These are phyloP conservation scores for Sericinus montela DNA, from an alignment of 2,888 invertebrate species.

Conservation along the genomic window DNA sequence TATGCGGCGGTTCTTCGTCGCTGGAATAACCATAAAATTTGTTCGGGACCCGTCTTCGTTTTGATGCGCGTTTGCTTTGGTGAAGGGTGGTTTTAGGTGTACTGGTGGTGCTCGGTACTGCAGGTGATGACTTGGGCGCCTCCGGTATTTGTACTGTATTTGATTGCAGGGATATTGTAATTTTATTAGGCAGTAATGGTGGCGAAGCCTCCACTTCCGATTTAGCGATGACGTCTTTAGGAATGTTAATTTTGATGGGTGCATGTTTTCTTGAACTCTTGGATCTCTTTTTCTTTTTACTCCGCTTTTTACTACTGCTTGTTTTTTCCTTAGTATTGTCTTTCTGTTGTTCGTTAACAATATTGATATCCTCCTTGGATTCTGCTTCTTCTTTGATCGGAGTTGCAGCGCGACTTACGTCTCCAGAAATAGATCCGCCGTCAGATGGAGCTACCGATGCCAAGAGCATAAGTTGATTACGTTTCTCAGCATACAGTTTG, in stretches of 20 bases:
- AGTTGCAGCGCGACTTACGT: slow-evolving; percentile 82
- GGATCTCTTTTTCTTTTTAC: slow-evolving; percentile 81
- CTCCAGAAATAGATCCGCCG: slow-evolving; percentile 78
- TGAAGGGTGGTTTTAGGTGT: slow-evolving; percentile 40
- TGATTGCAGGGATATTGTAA: slow-evolving; percentile 72
- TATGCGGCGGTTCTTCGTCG: slow-evolving; percentile 84
- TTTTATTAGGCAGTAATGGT: slow-evolving; percentile 59
- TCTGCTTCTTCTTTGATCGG: slow-evolving; percentile 77
- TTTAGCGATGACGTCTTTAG: slow-evolving; percentile 66
- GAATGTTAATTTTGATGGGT: slow-evolving; percentile 81
- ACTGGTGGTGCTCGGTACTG: slow-evolving; percentile 15
- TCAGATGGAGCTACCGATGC: slow-evolving; percentile 82
- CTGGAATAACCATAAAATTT: slow-evolving; percentile 94
- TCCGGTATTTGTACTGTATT: slow-evolving; percentile 73
- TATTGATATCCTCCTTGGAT: slow-evolving; percentile 72
- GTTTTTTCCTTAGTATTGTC: slow-evolving; percentile 72
- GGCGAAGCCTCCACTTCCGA: slow-evolving; percentile 41
- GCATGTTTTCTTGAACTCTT: slow-evolving; percentile 66
- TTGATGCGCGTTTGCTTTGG: slow-evolving; percentile 86
- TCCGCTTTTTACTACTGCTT: slow-evolving; percentile 82
- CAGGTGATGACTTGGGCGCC: slow-evolving; percentile 36
- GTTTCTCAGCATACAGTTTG: slow-evolving; percentile 86
- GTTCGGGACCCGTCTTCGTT: slow-evolving; percentile 89
- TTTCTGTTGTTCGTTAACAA: slow-evolving; percentile 38
- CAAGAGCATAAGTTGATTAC: slow-evolving; percentile 82